Evolutionary conservation across 2,888 invertebrate species (phyloP), one percentile per base, ranked within the genome.

Genomic region (Trypoxylon attenuatum): DNA sequence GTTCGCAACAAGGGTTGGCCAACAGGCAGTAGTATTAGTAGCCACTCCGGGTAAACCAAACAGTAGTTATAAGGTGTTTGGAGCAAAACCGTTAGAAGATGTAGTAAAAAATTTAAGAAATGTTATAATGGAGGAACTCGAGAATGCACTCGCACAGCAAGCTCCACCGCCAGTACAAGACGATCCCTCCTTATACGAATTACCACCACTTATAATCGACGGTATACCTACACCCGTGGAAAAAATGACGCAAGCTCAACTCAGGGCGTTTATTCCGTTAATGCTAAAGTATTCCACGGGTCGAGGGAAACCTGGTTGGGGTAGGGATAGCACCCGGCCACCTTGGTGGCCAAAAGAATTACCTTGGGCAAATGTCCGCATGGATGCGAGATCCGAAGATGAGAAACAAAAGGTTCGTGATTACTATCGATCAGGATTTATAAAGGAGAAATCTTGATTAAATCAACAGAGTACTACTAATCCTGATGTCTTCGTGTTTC

Each of bases 341-440:
- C 94, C 95, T 5, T 98, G 98, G 98, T 98, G 98, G 98, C 98
- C 98, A 18, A 95, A 95, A 87, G 98, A 98, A 88, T 90, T 98
- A 80, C 98, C 98, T 4, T 98, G 98, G 98, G 98, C 98, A 63
- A 98, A 98, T 89, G 98, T 98, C 10, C 91, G 98, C 76, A 97
- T 97, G 95, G 98, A 98, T 88, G 98, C 97, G 1, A 90, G 98
- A 73, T 93, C 96, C 16, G 98, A 98, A 87, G 97, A 98, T 82
- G 97, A 98, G 86, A 98, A 98, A 86, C 97, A 97, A 88, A 96
- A 97, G 92, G 97, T 97, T 64, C n/a, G 57, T 46, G 19, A 23
- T 38, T 27, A n/a, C 27, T 38, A 33, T 5, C 1, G 1, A 16
- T 1, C n/a, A 27, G 42, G 15, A 5, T 27, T 5, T 1, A 15